Percentiles rank a stretch among this genome's conserved stretches.
Evolutionary conservation across 2,888 invertebrate genomes (phyloP).

Genomic region (Lymantria dispar): DNA sequence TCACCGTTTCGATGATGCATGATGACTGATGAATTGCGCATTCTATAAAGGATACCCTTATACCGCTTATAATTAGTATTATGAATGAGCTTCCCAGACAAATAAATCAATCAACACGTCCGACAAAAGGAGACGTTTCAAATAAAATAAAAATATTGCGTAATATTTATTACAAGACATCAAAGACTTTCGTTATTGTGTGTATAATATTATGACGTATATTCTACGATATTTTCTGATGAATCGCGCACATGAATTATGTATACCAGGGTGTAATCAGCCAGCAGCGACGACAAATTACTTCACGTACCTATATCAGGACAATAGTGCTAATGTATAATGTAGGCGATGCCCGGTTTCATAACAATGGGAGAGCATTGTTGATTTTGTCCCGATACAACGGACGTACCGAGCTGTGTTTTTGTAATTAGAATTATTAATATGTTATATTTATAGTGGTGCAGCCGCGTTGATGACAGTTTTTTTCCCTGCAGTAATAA

Average conservation of each 20-base stretch:
- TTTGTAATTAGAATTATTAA: neutral
- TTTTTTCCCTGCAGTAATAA: too few relatives aligned
- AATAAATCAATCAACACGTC: neutral
- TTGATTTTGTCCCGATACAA: constrained; percentile 8
- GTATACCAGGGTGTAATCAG: constrained; percentile 33
- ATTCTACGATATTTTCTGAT: constrained; percentile 16
- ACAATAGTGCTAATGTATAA: constrained; percentile 31
- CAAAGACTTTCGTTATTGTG: constrained; percentile 22
- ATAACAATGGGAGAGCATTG: constrained; percentile 23
- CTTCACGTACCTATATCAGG: constrained; percentile 31
- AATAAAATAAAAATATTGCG: neutral
- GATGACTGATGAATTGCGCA: too few relatives aligned
- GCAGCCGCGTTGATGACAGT: too few relatives aligned
- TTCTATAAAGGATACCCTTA: too few relatives aligned
- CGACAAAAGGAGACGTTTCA: neutral
- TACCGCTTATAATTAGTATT: too few relatives aligned
- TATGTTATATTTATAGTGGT: neutral
- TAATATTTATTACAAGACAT: constrained; percentile 21
- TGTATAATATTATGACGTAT: constrained; percentile 24
- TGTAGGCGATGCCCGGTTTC: constrained; percentile 13
- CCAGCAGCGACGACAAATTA: constrained; percentile 26
- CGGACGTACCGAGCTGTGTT: neutral
- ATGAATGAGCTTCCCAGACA: neutral
- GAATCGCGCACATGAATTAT: constrained; percentile 38
- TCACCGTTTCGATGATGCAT: too few relatives aligned